Percentiles rank a stretch among this genome's conserved stretches.
Evolutionary conservation across 2,797 vertebrate species (phyloP).

Genomic region (Echeneis naucrates): DNA sequence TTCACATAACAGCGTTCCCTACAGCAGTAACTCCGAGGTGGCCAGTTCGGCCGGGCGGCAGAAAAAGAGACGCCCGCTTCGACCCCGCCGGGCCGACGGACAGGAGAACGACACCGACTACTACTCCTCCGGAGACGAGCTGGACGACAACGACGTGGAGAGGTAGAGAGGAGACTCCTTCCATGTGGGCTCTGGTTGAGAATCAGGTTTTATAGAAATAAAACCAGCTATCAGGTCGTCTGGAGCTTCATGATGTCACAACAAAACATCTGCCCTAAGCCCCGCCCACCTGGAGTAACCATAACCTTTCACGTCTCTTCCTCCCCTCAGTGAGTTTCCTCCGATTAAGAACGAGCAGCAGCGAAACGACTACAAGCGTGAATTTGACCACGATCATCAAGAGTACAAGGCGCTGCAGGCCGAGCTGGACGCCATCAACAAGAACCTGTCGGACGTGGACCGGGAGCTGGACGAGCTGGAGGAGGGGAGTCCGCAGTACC

Average conservation of each 20-base stretch:
- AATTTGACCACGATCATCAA: constrained; percentile 86
- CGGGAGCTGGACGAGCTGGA: constrained; percentile 84
- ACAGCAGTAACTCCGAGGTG: constrained; percentile 77
- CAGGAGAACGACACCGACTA: constrained; percentile 90
- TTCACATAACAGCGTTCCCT: constrained; percentile 63
- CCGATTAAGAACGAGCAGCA: constrained; percentile 79
- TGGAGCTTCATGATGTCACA: no score
- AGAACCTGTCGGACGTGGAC: constrained; percentile 83
- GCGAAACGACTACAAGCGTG: constrained; percentile 84
- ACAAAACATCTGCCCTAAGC: no score
- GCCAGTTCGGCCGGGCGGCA: constrained; percentile 72
- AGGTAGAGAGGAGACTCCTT: constrained; percentile 80
- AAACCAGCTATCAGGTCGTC: no score
- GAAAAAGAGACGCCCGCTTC: constrained; percentile 77
- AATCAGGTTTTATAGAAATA: no score
- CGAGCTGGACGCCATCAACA: constrained; percentile 86
- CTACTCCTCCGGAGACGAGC: constrained; percentile 91
- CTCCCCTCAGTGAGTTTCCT: constrained; percentile 81
- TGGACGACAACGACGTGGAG: constrained; percentile 90
- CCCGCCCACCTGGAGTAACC: no score
- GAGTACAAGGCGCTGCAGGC: constrained; percentile 88
- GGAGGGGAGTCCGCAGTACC: constrained; percentile 87
- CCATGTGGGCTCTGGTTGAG: no score
- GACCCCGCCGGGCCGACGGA: constrained; percentile 72
- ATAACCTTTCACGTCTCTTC: no score